Evolutionary conservation across 2,888 invertebrate genomes (phyloP), one percentile per base, ranked within the genome.

Genomic region (Tenthredo distinguenda): DNA sequence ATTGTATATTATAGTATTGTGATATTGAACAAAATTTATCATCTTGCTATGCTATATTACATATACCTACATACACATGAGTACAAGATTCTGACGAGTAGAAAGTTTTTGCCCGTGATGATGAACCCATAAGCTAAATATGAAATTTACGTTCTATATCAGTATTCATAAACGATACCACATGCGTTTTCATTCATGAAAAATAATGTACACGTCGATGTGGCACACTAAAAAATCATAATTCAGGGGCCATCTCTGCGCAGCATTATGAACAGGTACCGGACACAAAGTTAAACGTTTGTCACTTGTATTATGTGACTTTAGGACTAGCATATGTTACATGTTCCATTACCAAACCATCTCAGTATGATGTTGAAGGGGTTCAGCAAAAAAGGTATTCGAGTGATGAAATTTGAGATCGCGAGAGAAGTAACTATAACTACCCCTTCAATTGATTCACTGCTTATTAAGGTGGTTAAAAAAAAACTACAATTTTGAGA

Each of bases 1-100:
- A 37, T 37, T 43, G 40, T 43, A 6, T 43, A 71, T 37, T 71
- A 71, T 71, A 74, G 72, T 74, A 43, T 74, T 74, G 72, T 74
- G 72, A 74, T 74, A 74, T 74, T 43, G 40, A 43, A 43, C 0
- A 43, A 74, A 43, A n/a, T 40, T 74, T 43, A 43, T 43, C 10
- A 43, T 43, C 43, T 74, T 21, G 72, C 31, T 71, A 37, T 71
- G 31, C 71, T 71, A 26, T 65, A 65, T 65, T 65, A 31, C 31
- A 65, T 31, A 62, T 55, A 62, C 10, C 43, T 43, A 68, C 15
- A 71, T 34, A 55, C n/a, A 15, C 10, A 58, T 62, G 62, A 62
- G 62, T 62, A 26, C 26, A 62, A 21, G 26, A 62, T 62, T 62
- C 26, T 47, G 15, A 47, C 12, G 47, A 15, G 12, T 62, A 26